phyloP scores from a whole-genome alignment of 2,888 invertebrate species.

The Cabera pusaria region DNA sequence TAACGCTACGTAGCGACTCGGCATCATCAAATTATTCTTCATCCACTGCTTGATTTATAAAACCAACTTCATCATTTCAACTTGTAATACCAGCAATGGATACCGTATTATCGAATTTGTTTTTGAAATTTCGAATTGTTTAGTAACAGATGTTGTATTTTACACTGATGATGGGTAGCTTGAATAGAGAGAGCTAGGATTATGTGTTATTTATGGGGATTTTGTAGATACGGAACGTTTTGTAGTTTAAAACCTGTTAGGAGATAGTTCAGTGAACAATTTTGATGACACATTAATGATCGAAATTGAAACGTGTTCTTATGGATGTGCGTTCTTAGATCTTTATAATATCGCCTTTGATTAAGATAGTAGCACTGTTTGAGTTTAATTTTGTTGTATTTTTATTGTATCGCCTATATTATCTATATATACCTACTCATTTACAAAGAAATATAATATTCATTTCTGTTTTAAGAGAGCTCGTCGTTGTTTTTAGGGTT shows the following conservation, averaged over 20 bases:
- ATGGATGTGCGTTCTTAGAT: slow-evolving; percentile 9
- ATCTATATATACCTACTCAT: too few relatives aligned
- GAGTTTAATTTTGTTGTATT: too few relatives aligned
- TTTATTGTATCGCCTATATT: too few relatives aligned
- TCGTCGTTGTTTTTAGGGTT: too few relatives aligned
- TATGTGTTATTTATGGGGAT: slow-evolving; percentile 67
- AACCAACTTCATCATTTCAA: background rate
- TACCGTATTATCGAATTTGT: slow-evolving; percentile 12
- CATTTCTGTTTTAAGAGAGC: too few relatives aligned
- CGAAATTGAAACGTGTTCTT: slow-evolving; percentile 27
- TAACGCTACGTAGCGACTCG: slow-evolving; percentile 14
- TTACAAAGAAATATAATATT: too few relatives aligned
- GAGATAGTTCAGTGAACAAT: slow-evolving; percentile 37
- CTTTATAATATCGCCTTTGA: too few relatives aligned
- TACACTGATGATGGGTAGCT: slow-evolving; percentile 56
- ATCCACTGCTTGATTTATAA: slow-evolving; percentile 32
- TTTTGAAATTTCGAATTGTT: slow-evolving; percentile 12
- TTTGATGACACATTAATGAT: slow-evolving; percentile 44
- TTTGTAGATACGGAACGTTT: slow-evolving; percentile 53
- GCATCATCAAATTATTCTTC: slow-evolving; percentile 13
- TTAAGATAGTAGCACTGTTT: too few relatives aligned
- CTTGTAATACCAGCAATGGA: slow-evolving; percentile 37
- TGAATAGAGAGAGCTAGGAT: slow-evolving; percentile 62
- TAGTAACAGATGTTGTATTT: slow-evolving; percentile 49
- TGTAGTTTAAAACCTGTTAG: slow-evolving; percentile 45